Evolutionary conservation across 2,888 invertebrate species (phyloP), one percentile per base, ranked within the genome.

Genomic region (Ophioninae sp.): DNA sequence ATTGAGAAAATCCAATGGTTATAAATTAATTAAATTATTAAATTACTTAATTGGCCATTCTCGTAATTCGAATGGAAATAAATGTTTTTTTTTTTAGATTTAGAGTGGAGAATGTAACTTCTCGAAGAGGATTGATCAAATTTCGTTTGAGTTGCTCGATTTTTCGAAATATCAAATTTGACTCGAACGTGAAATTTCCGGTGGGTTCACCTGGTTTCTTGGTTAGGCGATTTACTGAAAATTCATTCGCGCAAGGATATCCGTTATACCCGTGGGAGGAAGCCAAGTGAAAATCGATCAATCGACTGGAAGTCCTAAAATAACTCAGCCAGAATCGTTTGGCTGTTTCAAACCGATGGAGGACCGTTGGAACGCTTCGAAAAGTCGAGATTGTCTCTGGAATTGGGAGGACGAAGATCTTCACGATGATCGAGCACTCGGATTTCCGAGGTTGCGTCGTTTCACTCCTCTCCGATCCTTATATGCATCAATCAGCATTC

Each of bases 231-330:
- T 69, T 50, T 69, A 37, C 50, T 20, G 37, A 77, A 68, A 77
- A 59, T 59, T 61, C 10, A 41, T 41, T 56, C 41, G 57, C 30
- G 13, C 78, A 70, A 57, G 20, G 44, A 78, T 59, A 72, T 72
- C 59, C 20, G 72, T 21, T 41, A 56, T 50, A 56, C 65, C 41
- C 50, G 39, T 56, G 50, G 44, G 41, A 21, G 57, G 78, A 61
- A 21, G 37, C 37, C 41, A 57, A 57, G 78, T 70, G 70, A 70
- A 41, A 70, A 84, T 81, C 70, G 74, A 65, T 81, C 83, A 81
- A 84, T 84, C 81, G 83, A 81, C 74, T 70, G 81, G 78, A 84
- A 81, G 64, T 84, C 78, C 72, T 72, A 73, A 57, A 79, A 67
- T 56, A 75, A 81, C 57, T 56, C 72, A 39, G 61, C 78, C 57